Evolutionary conservation across 30 jellyfish, hydroid and myxozoan genomes (phyloP), one percentile per base, ranked within the genome.

Genomic region (Hydractinia symbiolongicarpus): DNA sequence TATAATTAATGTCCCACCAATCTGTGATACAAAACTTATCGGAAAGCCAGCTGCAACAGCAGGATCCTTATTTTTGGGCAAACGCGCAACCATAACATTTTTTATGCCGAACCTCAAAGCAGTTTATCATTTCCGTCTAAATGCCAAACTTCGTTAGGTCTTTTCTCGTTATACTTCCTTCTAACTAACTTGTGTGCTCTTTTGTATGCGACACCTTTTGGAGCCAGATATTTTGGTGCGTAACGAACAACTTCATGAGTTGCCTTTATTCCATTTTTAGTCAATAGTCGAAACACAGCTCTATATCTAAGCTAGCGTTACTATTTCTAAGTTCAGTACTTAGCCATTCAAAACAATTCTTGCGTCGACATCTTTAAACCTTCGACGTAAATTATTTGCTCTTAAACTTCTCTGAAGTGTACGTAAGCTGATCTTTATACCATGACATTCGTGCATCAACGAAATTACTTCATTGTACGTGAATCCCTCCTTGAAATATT

Each of bases 81-180:
- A n/a, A 64, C 74, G 4, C 40, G 9, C 9, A 64, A 64, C 74
- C 74, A 64, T 64, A 6, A 64, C 74, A 64, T 64, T 64, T 64
- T 64, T 64, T 44, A 64, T 64, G 52, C 74, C 74, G 40, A 64
- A 64, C 74, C 74, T 4, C 2, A 7, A 64, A n/a, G 74, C 7
- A 64, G 6, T 64, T 64, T 64, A 6, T 64, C 74, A 64, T 79
- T 64, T 30, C 88, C 88, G 44, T 81, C 88, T 4, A 5, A 20
- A 54, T 81, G 88, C 93, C 87, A 84, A 21, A 54, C 52, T 55
- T 19, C 66, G 77, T 84, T 84, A 30, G 93, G 93, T 9, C 93
- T 87, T 40, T 40, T 40, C 52, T 17, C 73, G 73, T 49, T 7
- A 56, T 84, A 84, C 67, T 8, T 15, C 55, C 93, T 76, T 67